Base-by-base conservation (phyloP, 2,113 vertebrate genomes). In the Eudyptes chrysolophus region DNA sequence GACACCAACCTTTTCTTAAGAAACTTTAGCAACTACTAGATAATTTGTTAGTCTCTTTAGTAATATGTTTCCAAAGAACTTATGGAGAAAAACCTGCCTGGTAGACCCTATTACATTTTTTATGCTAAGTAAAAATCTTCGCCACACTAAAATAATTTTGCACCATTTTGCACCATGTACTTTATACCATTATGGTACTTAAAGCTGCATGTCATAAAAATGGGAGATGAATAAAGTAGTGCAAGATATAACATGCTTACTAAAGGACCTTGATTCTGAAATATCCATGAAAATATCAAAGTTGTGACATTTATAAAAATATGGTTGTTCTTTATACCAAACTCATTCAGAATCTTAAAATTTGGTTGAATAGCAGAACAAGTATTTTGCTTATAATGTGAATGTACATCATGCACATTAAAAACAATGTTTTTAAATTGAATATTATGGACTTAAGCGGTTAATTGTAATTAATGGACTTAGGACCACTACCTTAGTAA, bases 331-430 rank as follows among this genome's bases (percentile, higher is more conserved):
- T 77, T 7, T 81, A 15, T 52, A 29, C 5, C 36, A 77, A 84
- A 74, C 6, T 70, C 3, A 17, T n/a, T 40, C 0, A 0, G 15
- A 61, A 40, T 36, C 18, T 40, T 69, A 49, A 62, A 32, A 44
- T 61, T 65, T 57, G 22, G 2, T 34, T 25, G 7, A 19, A 36
- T 10, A 77, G 2, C 13, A 49, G 19, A 65, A 42, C 21, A 66
- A 19, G 13, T 62, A 9, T 14, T 84, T 60, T 71, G 7, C 5
- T 60, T 69, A 34, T 16, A 82, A 9, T 24, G 4, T 76, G 6
- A 52, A 7, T 40, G 4, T 16, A 12, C 15, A n/a, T 12, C 5
- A n/a, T 40, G 7, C 11, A 29, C 5, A 30, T 30, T 61, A 48
- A 60, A 94, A 9, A 0, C 2, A 19, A 11, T 24, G 15, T 32